These are phyloP conservation scores for Champsocephalus esox DNA, from an alignment of 2,797 vertebrate species.

Conservation along the genomic window DNA sequence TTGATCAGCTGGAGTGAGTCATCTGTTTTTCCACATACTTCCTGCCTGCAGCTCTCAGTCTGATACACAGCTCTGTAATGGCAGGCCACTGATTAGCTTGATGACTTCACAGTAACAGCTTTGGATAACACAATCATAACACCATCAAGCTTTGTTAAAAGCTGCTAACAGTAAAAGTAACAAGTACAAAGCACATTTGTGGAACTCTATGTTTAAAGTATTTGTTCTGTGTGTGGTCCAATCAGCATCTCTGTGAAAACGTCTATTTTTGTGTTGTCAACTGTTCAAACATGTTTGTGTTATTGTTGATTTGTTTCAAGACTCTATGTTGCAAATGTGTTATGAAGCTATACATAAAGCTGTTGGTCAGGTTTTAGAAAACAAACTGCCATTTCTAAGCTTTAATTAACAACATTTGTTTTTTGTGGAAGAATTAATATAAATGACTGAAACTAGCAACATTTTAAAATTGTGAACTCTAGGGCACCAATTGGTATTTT, in stretches of 20 bases:
- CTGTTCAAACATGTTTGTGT: neutral
- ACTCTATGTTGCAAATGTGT: neutral
- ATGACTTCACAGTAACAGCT: constrained; percentile 51
- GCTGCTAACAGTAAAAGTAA: constrained; percentile 9
- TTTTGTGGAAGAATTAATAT: neutral
- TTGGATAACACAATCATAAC: constrained; percentile 48
- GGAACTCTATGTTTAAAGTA: neutral
- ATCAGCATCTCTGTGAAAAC: constrained; percentile 1
- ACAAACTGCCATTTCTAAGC: neutral
- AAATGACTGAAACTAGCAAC: constrained; percentile 17
- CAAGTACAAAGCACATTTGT: constrained; percentile 4
- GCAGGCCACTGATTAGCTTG: constrained; percentile 42
- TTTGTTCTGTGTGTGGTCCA: neutral
- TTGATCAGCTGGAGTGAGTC: constrained; percentile 69
- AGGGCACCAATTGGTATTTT: constrained; percentile 44
- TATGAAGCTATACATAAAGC: neutral
- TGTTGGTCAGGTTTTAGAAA: neutral
- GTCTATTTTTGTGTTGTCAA: neutral
- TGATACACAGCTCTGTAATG: constrained; percentile 30
- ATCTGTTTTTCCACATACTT: constrained; percentile 53
- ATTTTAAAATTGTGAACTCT: constrained; percentile 28
- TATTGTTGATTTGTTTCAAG: neutral
- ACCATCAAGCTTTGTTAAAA: constrained; percentile 7
- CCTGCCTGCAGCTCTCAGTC: constrained; percentile 56
- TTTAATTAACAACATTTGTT: neutral